These are phyloP conservation scores for Ferrisia virgata DNA, from an alignment of 2,888 invertebrate species.

Conservation along the genomic window DNA sequence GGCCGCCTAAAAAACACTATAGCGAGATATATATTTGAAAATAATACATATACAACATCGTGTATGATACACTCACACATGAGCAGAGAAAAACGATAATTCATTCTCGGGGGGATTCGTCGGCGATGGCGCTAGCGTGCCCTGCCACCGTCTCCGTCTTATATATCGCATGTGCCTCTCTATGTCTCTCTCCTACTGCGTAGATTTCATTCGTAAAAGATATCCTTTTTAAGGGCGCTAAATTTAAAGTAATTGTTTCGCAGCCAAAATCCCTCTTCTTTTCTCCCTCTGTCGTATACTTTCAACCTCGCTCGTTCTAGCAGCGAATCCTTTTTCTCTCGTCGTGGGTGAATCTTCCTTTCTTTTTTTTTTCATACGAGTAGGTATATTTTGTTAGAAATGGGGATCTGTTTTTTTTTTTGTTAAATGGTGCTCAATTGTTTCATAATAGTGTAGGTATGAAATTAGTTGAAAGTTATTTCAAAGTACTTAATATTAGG, in stretches of 20 bases:
- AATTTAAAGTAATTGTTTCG: slow-evolving; percentile 43
- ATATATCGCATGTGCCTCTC: no score
- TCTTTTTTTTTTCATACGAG: no score
- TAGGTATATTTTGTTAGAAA: no score
- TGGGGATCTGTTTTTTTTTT: no score
- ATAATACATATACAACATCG: not conserved
- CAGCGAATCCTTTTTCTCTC: no score
- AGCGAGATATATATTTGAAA: not conserved
- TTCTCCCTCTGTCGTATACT: not conserved
- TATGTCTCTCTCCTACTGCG: not conserved
- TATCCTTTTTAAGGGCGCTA: slow-evolving; percentile 40
- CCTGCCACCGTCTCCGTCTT: not conserved
- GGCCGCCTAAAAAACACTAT: not conserved
- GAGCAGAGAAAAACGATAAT: slow-evolving; percentile 34
- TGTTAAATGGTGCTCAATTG: no score
- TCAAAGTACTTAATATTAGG: no score
- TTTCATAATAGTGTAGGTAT: no score
- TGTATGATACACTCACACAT: not conserved
- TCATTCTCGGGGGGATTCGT: slow-evolving; percentile 40
- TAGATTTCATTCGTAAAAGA: slow-evolving; percentile 7
- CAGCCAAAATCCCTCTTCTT: not conserved
- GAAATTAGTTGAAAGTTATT: no score
- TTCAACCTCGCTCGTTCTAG: no score
- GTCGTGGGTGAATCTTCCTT: no score
- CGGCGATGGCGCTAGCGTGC: not conserved